phyloP scores from a whole-genome alignment of 2,888 invertebrate species.

The Caprella mutica region DNA sequence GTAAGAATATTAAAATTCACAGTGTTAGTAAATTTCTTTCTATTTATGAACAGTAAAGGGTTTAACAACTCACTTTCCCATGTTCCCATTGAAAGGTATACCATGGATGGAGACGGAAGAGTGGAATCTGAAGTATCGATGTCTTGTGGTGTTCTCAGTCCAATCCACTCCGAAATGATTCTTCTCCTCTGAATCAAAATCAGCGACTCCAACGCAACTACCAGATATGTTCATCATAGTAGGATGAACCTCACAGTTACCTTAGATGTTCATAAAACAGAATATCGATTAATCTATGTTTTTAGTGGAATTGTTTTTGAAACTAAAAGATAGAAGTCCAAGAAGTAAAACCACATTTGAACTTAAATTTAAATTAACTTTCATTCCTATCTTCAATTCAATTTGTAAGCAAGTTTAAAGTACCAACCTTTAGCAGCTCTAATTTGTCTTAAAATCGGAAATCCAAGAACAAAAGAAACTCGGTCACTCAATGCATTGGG shows the following conservation, averaged over 20 bases:
- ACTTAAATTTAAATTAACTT: too few species aligned
- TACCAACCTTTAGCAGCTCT: slow-evolving; percentile 11
- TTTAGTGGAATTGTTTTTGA: too few species aligned
- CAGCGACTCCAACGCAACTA: slow-evolving; percentile 5
- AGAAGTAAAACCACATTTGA: too few species aligned
- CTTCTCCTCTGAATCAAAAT: slow-evolving; percentile 10
- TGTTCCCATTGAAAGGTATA: slow-evolving; percentile 19
- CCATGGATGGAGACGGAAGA: slow-evolving; percentile 25
- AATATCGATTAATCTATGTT: too few species aligned
- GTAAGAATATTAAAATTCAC: too few species aligned
- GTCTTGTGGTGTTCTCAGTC: slow-evolving; percentile 9
- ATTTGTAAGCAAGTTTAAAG: too few species aligned
- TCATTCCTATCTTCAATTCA: too few species aligned
- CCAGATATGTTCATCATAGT: too few species aligned
- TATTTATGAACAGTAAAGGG: background rate
- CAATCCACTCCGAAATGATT: slow-evolving; percentile 18
- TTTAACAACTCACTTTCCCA: slow-evolving; percentile 15
- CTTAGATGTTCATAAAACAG: too few species aligned
- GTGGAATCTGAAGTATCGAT: slow-evolving; percentile 12
- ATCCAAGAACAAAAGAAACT: slow-evolving; percentile 20
- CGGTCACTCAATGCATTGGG: slow-evolving; percentile 15
- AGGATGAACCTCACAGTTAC: background rate
- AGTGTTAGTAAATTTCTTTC: too few species aligned
- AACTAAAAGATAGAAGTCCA: too few species aligned
- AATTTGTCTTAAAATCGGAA: slow-evolving; percentile 22